phyloP scores from a whole-genome alignment of 1,140 invertebrate genomes.

The Pentalonia nigronervosa region DNA sequence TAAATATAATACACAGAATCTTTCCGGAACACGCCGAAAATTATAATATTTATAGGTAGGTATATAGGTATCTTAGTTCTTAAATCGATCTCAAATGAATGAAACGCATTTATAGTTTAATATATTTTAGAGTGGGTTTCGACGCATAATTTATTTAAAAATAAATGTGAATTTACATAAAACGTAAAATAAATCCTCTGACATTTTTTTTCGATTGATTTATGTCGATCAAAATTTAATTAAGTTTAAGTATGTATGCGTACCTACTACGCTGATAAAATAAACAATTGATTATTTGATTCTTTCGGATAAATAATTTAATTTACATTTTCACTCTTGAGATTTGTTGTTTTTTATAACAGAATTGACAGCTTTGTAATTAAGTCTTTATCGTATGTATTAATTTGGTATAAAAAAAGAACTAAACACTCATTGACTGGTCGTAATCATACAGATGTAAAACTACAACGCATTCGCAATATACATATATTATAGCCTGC shows the following conservation, averaged over 20 bases:
- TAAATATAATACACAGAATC: not conserved
- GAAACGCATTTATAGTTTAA: not conserved
- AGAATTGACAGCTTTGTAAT: slow-evolving; percentile 28
- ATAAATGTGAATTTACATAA: not conserved
- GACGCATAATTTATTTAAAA: not conserved
- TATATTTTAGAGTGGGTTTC: not conserved
- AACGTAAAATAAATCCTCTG: not conserved
- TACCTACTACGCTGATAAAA: not conserved
- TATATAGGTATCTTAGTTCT: not conserved
- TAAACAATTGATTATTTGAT: not conserved
- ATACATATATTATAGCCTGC: slow-evolving; percentile 17
- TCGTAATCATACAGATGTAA: not conserved
- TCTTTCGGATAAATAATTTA: slow-evolving; percentile 28
- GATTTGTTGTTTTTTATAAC: slow-evolving; percentile 18
- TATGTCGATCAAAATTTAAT: not conserved
- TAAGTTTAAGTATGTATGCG: not conserved
- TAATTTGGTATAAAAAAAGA: not conserved
- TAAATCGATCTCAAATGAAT: not conserved
- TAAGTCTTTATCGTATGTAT: slow-evolving; percentile 21
- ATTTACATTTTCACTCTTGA: not conserved
- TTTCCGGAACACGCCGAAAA: not conserved
- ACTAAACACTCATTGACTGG: slow-evolving; percentile 7
- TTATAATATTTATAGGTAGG: not conserved
- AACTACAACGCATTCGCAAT: not conserved
- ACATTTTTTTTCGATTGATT: not conserved